Evolutionary conservation across 2,888 invertebrate genomes (phyloP), one percentile per base, ranked within the genome.

Genomic region (Loripinus fragilis): DNA sequence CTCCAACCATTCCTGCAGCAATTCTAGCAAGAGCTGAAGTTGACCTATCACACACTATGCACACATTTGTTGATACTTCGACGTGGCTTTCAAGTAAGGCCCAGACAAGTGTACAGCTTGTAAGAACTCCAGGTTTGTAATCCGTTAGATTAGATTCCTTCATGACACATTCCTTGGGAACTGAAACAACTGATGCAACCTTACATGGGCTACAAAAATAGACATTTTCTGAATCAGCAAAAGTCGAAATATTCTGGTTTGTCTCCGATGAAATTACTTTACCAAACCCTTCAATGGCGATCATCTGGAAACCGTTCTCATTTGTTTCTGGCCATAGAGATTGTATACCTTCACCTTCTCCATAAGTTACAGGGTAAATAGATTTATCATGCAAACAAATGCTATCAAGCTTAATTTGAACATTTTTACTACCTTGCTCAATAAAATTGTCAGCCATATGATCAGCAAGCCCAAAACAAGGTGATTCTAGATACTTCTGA

Each of bases 111-210:
- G 72, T 35, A 23, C 72, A 65, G 23, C 67, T 41, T 10, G 79
- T 75, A 68, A 79, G 71, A 33, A 74, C 33, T 2, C 79, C 79
- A 10, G 79, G 79, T 3, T 35, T 38, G 38, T 79, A 79, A 23
- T 10, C 23, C 17, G 42, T 55, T 2, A 79, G 42, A 41, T 69
- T 48, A 3, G 35, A 25, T n/a, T 23, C 69, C 28, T 68, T 72
- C 50, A 75, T 67, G 1, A 42, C 65, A 35, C 75, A 75, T 38
- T 79, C 69, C n/a, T 65, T 52, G 7, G 75, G 75, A 33, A 79
- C 48, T 17, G 28, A 8, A 33, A 79, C 72, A 17, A 41, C 23
- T 8, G 74, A 45, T 20, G 69, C 41, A 12, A 73, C 75, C 48
- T 72, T 60, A 8, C 68, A 30, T 0, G 79, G 79, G 52, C 67